Evolutionary conservation across 2,113 vertebrate species (phyloP).

Genomic region (Corvus moneduloides): DNA sequence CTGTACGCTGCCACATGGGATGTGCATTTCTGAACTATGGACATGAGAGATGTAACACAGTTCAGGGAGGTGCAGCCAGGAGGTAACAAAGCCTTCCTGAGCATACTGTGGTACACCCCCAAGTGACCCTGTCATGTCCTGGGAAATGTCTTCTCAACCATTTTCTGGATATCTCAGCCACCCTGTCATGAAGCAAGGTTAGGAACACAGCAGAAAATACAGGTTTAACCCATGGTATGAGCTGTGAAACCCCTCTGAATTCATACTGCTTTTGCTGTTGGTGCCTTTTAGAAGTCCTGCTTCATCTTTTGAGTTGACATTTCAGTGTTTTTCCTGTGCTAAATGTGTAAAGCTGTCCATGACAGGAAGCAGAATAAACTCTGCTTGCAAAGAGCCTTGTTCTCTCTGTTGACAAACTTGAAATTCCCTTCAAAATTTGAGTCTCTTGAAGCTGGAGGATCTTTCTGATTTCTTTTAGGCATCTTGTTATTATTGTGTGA

Average conservation of each 20-base stretch:
- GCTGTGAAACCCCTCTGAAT: neutral
- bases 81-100: neutral
- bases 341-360: neutral
- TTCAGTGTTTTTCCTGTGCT: neutral
- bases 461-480: neutral
- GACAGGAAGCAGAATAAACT: neutral
- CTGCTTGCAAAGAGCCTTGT: neutral
- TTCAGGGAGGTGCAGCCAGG: neutral
- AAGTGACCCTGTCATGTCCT: neutral
- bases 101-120: neutral
- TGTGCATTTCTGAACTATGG: neutral
- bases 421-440: neutral
- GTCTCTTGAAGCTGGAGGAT: neutral
- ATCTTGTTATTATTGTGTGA: neutral
- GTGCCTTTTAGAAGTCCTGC: neutral
- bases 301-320: neutral
- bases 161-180: neutral
- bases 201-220: neutral
- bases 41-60: neutral
- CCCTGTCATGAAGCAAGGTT: neutral
- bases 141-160: neutral
- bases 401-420: neutral
- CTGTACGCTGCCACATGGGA: neutral
- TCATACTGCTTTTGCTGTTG: neutral
- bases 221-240: neutral